Percentiles rank a stretch among this genome's conserved stretches.
Evolutionary conservation across 2,797 vertebrate species (phyloP).

Genomic region (Harpagifer antarcticus): DNA sequence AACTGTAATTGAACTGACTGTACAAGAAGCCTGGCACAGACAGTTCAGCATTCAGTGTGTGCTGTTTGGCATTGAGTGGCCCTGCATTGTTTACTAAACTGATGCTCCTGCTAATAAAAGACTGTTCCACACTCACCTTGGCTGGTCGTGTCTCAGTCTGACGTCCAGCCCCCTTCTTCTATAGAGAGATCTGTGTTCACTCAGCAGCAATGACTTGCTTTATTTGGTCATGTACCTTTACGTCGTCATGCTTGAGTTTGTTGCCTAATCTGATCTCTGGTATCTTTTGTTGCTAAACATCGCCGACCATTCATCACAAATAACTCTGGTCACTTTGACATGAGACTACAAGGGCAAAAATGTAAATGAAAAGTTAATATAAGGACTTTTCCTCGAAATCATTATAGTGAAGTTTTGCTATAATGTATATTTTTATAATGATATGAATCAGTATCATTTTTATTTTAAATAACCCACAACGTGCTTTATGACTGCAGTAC

Average conservation of each 20-base stretch:
- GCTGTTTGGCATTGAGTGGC: slow-evolving; percentile 42
- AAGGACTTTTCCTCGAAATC: slow-evolving; percentile 11
- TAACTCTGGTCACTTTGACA: not conserved
- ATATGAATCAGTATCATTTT: not conserved
- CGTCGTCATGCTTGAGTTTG: slow-evolving; percentile 57
- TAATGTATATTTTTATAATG: slow-evolving; percentile 12
- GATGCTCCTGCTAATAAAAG: slow-evolving; percentile 75
- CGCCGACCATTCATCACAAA: not conserved
- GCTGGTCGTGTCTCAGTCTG: slow-evolving; percentile 77
- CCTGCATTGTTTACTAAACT: slow-evolving; percentile 76
- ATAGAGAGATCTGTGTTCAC: slow-evolving; percentile 70
- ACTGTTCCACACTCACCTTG: slow-evolving; percentile 81
- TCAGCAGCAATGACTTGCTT: slow-evolving; percentile 66
- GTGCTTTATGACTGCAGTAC: not conserved
- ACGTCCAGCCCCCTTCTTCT: slow-evolving; percentile 76
- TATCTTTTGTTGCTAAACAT: slow-evolving; percentile 19
- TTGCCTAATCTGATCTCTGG: slow-evolving; percentile 25
- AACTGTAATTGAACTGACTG: slow-evolving; percentile 17
- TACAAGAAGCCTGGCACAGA: slow-evolving; percentile 31
- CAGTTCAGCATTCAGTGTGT: slow-evolving; percentile 22
- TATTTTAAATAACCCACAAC: not conserved
- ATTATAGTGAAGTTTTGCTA: slow-evolving; percentile 23
- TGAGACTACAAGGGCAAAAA: not conserved
- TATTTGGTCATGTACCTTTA: slow-evolving; percentile 81
- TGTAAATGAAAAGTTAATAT: slow-evolving; percentile 19